Base-by-base conservation (phyloP, 2,797 vertebrate species). In the Australoheros facetus region DNA sequence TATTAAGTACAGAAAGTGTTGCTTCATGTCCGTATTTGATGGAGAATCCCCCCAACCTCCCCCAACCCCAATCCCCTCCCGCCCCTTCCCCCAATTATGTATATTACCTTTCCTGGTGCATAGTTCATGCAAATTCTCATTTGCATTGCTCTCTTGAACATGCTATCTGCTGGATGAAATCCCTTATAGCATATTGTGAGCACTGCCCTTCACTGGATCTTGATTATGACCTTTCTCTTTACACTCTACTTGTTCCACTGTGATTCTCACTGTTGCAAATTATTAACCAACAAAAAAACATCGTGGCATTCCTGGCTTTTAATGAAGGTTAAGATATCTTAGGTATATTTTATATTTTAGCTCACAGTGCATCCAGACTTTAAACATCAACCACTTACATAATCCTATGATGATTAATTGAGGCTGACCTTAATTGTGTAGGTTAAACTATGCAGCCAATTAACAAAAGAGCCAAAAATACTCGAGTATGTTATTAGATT, bases 101-200 rank as follows among this genome's bases (percentile, higher is more conserved):
- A 95, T 94, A 94, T 92, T 92, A 93, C 91, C 85, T 90, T 93
- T 89, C 71, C 89, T 87, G 79, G 88, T 90, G 87, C 88, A 78
- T 73, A 87, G 91, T 91, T 93, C 90, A 91, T 93, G 90, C 91
- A 93, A 90, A 93, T 94, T 93, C 89, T 89, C 86, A 92, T 93
- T 93, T 92, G 87, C 92, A 93, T 92, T 28, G 79, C 84, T 87
- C 82, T 82, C 87, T 84, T 92, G 82, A 84, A 91, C 83, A 77
- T 85, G 75, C 56, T 88, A 78, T 91, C 86, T 83, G 55, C 76
- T 85, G 88, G 83, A 80, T 89, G 82, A 87, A 84, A 87, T 87
- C 84, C 77, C 81, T 91, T 75, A 85, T 75, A 91, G 78, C 75
- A 73, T 37, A 80, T 26, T 71, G 86, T 86, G 84, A 80, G 14